Conservation (phyloP, 2,797 vertebrate species). For the Otolemur crassicaudatus region DNA sequence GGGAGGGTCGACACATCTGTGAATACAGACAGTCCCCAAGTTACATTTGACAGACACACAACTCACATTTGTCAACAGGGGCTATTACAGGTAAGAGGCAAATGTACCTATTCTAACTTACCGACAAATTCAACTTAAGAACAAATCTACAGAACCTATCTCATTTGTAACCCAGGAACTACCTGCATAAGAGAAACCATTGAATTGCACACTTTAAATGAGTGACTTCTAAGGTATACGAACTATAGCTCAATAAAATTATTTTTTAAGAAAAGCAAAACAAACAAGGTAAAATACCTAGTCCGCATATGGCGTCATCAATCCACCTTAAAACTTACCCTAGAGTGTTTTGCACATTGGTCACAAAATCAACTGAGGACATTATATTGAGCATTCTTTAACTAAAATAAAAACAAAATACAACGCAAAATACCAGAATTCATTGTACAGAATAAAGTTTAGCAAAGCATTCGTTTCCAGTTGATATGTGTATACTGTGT, state of each 20-base stretch:
- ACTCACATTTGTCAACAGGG: too few relatives aligned
- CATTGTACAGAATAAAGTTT: neutral
- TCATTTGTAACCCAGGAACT: too few relatives aligned
- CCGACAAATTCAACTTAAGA: too few relatives aligned
- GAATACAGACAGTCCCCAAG: neutral
- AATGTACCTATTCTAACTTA: too few relatives aligned
- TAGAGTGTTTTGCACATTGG: neutral
- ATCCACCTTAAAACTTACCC: neutral
- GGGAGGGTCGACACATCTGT: neutral
- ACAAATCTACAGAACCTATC: too few relatives aligned
- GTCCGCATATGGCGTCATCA: neutral
- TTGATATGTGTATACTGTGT: neutral
- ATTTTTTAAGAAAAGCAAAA: neutral
- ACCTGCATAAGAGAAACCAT: neutral
- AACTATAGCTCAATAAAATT: slow-evolving; percentile 40
- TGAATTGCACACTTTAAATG: neutral
- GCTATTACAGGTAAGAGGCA: too few relatives aligned
- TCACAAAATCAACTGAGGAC: neutral
- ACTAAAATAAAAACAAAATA: slow-evolving; percentile 19
- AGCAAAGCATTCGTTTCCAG: neutral
- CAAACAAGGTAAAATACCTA: neutral
- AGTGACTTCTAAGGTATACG: neutral
- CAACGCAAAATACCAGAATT: neutral
- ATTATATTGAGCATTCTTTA: neutral
- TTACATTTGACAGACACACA: too few relatives aligned